Evolutionary conservation across 2,888 invertebrate species (phyloP).

Genomic region (Margaritifera margaritifera): DNA sequence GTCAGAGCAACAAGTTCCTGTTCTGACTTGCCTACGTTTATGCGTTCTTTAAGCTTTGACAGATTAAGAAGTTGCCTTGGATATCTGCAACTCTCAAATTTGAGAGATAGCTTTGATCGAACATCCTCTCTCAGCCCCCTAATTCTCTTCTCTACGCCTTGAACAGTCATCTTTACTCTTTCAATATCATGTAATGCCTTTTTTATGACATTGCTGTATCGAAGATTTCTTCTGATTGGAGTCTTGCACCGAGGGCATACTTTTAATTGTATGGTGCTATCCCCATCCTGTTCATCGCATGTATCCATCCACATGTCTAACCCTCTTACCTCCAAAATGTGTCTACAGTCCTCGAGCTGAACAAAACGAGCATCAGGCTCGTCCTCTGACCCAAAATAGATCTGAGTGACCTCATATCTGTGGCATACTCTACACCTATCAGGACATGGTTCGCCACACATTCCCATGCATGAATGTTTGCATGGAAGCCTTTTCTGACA

Average conservation of each 20-base stretch:
- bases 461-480: constrained; percentile 76
- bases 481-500: constrained; percentile 41
- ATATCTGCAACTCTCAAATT: no score
- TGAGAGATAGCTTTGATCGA: no score
- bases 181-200: constrained; percentile 68
- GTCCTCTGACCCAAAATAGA: constrained; percentile 75
- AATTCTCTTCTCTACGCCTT: constrained; percentile 11
- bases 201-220: constrained; percentile 77
- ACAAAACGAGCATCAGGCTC: constrained; percentile 74
- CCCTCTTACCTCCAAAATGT: constrained; percentile 67
- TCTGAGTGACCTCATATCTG: constrained; percentile 40
- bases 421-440: constrained; percentile 78
- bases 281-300: constrained; percentile 66
- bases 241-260: constrained; percentile 78
- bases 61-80: no score
- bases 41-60: no score
- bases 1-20: constrained; percentile 23
- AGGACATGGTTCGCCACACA: constrained; percentile 84
- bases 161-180: constrained; percentile 52
- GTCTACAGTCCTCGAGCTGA: constrained; percentile 61
- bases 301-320: constrained; percentile 74
- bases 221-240: constrained; percentile 76
- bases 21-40: constrained; percentile 11
- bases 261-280: constrained; percentile 53
- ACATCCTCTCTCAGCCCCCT: no score